Base-by-base conservation (phyloP, 2,797 vertebrate species). In the Sarcoramphus papa region DNA sequence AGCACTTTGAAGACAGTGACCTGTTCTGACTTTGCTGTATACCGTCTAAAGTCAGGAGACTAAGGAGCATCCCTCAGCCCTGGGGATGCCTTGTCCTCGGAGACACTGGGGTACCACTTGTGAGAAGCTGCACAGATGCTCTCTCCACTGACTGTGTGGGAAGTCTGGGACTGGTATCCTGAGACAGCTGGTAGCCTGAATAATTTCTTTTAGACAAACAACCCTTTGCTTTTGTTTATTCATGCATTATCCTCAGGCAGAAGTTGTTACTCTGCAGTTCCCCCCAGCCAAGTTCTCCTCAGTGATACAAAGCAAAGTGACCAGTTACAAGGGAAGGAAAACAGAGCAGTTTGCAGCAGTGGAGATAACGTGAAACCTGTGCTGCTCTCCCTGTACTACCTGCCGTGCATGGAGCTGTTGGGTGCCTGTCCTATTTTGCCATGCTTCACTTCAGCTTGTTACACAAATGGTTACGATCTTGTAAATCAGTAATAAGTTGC, bases 401-500 rank as follows among this genome's bases (percentile, higher is more conserved):
- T n/a, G 53, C 68, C 5, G 0, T 2, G 35, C 54, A 16, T 0
- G 1, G 30, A 70, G 47, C 80, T 47, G 6, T 19, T 75, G 63
- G 57, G 14, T 65, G 57, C 41, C 59, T 84, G 62, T 54, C 40
- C 57, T 30, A 3, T 24, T 63, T 43, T 56, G 75, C 77, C 83
- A 68, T 5, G 50, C 62, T 80, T 80, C 72, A n/a, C 69, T 77
- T 65, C 73, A 82, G 54, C 85, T 83, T 53, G 50, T 60, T 86
- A 85, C 43, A 76, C 72, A 57, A 92, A 92, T 43, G 28, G 60
- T 80, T 82, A 81, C 18, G 16, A 35, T 57, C 92, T 90, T 92
- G 95, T 93, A 96, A 95, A 97, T 97, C 90, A 97, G 96, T 97
- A 96, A 96, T 96, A 90, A 93, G 43, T 75, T 93, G 92, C 92